Percentiles rank a stretch among this genome's conserved stretches.
phyloP scores from a whole-genome alignment of 2,888 invertebrate species.

The Diarsia rubi region DNA sequence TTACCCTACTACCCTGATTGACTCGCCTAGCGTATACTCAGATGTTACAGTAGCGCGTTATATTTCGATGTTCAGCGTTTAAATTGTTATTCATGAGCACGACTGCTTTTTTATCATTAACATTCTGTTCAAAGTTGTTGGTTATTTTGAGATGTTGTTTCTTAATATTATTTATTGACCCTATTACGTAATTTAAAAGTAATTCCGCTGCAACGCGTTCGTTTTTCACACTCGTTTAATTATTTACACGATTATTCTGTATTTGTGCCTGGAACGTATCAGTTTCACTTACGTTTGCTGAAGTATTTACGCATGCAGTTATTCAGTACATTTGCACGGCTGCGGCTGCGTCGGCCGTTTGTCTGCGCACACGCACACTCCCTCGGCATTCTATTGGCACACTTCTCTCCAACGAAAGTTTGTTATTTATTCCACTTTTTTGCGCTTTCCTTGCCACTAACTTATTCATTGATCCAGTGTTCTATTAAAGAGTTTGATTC shows the following conservation, averaged over 20 bases:
- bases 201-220: constrained; percentile 7
- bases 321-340: constrained; percentile 71
- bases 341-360: constrained; percentile 61
- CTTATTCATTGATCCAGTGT: constrained; percentile 76
- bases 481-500: constrained; percentile 74
- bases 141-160: constrained; percentile 17
- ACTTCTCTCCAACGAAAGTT: constrained; percentile 86
- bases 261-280: constrained; percentile 67
- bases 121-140: not conserved
- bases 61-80: constrained; percentile 23
- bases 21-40: constrained; percentile 64
- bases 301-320: constrained; percentile 79
- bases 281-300: constrained; percentile 80
- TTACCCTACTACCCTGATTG: constrained; percentile 71
- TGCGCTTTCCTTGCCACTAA: constrained; percentile 78
- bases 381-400: constrained; percentile 83
- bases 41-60: constrained; percentile 30
- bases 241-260: constrained; percentile 48
- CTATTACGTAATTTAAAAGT: constrained; percentile 11
- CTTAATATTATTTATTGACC: constrained; percentile 14
- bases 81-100: not conserved
- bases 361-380: constrained; percentile 75
- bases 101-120: not conserved
- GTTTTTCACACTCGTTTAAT: constrained; percentile 30
- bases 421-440: constrained; percentile 84